These are phyloP conservation scores for Callipepla squamata DNA, from an alignment of 2,113 vertebrate genomes.

Conservation along the genomic window DNA sequence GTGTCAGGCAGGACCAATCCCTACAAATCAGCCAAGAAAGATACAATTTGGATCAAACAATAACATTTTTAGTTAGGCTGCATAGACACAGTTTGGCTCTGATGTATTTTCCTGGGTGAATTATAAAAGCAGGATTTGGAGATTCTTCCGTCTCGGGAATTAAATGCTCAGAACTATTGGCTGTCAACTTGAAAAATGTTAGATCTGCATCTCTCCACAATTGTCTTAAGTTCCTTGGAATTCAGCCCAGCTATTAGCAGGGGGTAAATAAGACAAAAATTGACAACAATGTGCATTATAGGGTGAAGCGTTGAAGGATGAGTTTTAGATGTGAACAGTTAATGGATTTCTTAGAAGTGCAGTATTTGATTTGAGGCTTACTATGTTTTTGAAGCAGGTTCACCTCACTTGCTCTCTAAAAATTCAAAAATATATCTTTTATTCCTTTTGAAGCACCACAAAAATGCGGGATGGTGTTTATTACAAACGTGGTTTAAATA, in stretches of 20 bases:
- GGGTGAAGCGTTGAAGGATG: slow-evolving; percentile 30
- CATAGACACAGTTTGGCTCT: slow-evolving; percentile 36
- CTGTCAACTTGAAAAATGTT: slow-evolving; percentile 62
- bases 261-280: slow-evolving; percentile 70
- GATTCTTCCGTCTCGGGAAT: slow-evolving; percentile 39
- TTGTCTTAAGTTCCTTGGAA: slow-evolving; percentile 69
- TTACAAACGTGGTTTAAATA: not conserved
- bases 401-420: not conserved
- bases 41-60: slow-evolving; percentile 62
- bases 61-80: slow-evolving; percentile 34
- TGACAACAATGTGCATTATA: slow-evolving; percentile 51
- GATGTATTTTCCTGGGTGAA: slow-evolving; percentile 53
- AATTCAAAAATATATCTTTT: not conserved
- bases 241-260: slow-evolving; percentile 61
- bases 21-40: slow-evolving; percentile 54
- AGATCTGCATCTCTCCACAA: slow-evolving; percentile 53
- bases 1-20: slow-evolving; percentile 46
- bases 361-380: slow-evolving; percentile 20
- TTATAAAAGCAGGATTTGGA: slow-evolving; percentile 59
- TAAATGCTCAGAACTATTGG: slow-evolving; percentile 53
- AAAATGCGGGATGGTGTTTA: not conserved
- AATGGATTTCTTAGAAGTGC: slow-evolving; percentile 54
- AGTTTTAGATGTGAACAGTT: slow-evolving; percentile 22
- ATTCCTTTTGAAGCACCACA: not conserved
- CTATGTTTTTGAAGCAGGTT: not conserved